phyloP scores from a whole-genome alignment of 2,797 vertebrate genomes.

The Manis crassicaudata region DNA sequence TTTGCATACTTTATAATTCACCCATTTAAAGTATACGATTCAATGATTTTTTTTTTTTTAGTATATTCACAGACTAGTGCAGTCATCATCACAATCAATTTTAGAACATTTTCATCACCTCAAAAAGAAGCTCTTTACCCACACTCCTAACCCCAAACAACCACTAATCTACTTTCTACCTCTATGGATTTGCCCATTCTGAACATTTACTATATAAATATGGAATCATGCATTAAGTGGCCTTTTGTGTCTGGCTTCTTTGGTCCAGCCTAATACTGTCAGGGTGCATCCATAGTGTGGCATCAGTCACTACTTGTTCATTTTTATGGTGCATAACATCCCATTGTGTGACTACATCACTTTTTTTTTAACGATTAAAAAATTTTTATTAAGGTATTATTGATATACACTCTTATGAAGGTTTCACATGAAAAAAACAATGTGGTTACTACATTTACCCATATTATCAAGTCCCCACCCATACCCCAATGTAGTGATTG shows the following conservation, averaged over 20 bases:
- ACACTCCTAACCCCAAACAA: neutral
- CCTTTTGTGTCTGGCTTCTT: neutral
- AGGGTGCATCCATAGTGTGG: neutral
- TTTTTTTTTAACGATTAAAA: neutral
- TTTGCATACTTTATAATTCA: neutral
- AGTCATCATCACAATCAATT: neutral
- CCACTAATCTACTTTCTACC: neutral
- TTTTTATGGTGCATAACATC: neutral
- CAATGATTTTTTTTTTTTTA: neutral
- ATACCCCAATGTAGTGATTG: too few relatives aligned
- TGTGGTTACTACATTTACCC: too few relatives aligned
- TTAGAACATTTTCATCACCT: neutral
- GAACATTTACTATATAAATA: neutral
- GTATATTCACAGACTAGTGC: neutral
- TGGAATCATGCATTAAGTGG: neutral
- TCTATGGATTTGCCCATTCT: neutral
- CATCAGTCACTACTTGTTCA: neutral
- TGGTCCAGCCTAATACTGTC: neutral
- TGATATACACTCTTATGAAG: too few relatives aligned
- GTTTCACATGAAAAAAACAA: too few relatives aligned
- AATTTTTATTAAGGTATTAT: too few relatives aligned
- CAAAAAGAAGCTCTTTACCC: neutral
- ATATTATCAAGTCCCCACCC: too few relatives aligned
- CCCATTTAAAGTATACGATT: neutral
- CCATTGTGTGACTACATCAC: neutral